Evolutionary conservation across 1,140 invertebrate species (phyloP), one percentile per base, ranked within the genome.

Genomic region (Drosophila orosa): DNA sequence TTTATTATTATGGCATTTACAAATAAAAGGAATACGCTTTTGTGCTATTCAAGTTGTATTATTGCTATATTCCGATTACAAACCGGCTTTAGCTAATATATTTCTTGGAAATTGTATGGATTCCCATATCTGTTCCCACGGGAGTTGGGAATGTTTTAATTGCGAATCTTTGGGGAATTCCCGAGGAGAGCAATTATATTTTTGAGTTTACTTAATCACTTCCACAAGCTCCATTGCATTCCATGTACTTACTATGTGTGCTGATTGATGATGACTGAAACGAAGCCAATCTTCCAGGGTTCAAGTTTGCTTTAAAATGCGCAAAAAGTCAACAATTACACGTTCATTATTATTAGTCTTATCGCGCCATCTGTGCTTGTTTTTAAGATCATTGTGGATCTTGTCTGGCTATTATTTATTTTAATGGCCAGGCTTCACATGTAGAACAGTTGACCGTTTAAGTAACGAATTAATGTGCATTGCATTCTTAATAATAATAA

Each of bases 341-440:
- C 24, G 19, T 25, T 10, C 3, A 37, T 42, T 42, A 33, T 59
- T 59, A 25, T 33, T 22, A 22, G 58, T 19, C 27, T 37, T 71
- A 66, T 47, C 25, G 47, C 33, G 40, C n/a, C 15, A 29, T 47
- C 5, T 19, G 13, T 6, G 17, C 10, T 33, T n/a, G 12, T n/a
- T 31, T n/a, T 31, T 5, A 19, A 13, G 58, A 47, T 47, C 24
- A 15, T 8, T 29, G 13, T 27, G 13, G 13, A 22, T 27, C 31
- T 27, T 13, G 29, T 27, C 17, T 24, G 22, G 29, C 6, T 35
- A 27, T 17, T 47, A 29, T 47, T 33, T 44, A 24, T 17, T 25
- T 22, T 3, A 61, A 61, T 39, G 25, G 25, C 25, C 25, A 37
- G 22, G 24, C 33, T 12, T 29, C 7, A 9, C 10, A 3, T 10